Evolutionary conservation across 2,888 invertebrate genomes (phyloP).

Genomic region (Helleia helle): DNA sequence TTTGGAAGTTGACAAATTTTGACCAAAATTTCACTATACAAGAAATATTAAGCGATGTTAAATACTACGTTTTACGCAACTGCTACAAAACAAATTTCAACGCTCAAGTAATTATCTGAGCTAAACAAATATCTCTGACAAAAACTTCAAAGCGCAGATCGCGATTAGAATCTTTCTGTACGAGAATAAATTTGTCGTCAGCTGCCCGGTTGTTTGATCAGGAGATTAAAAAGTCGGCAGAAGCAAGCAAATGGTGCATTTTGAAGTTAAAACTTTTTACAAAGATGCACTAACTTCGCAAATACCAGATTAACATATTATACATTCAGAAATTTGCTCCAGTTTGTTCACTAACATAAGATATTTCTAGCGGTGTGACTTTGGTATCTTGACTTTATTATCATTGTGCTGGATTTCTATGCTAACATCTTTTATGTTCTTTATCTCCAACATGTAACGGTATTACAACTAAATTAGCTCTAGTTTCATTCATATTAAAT

Average conservation of each 20-base stretch:
- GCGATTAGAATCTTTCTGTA: slow-evolving; percentile 54
- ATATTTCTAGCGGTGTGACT: not conserved
- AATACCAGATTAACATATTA: slow-evolving; percentile 18
- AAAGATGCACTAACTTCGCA: slow-evolving; percentile 21
- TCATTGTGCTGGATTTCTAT: not conserved
- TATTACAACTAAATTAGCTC: too few relatives aligned
- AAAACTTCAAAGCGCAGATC: slow-evolving; percentile 33
- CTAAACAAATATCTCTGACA: slow-evolving; percentile 15
- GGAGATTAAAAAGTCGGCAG: slow-evolving; percentile 56
- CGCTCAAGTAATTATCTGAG: not conserved
- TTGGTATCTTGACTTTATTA: not conserved
- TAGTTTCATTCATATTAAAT: too few relatives aligned
- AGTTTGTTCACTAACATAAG: slow-evolving; percentile 7
- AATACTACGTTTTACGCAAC: not conserved
- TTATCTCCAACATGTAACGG: too few relatives aligned
- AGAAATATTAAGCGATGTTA: too few relatives aligned
- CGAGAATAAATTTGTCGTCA: slow-evolving; percentile 64
- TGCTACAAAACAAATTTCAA: not conserved
- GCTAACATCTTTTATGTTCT: too few relatives aligned
- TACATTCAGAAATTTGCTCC: slow-evolving; percentile 14
- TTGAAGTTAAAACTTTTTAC: slow-evolving; percentile 35
- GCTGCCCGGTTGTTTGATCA: slow-evolving; percentile 54
- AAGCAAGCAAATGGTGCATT: slow-evolving; percentile 47
- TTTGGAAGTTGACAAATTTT: too few relatives aligned
- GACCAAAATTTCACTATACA: too few relatives aligned